Evolutionary conservation across 2,113 vertebrate species (phyloP), one percentile per base, ranked within the genome.

Genomic region (Callipepla squamata): DNA sequence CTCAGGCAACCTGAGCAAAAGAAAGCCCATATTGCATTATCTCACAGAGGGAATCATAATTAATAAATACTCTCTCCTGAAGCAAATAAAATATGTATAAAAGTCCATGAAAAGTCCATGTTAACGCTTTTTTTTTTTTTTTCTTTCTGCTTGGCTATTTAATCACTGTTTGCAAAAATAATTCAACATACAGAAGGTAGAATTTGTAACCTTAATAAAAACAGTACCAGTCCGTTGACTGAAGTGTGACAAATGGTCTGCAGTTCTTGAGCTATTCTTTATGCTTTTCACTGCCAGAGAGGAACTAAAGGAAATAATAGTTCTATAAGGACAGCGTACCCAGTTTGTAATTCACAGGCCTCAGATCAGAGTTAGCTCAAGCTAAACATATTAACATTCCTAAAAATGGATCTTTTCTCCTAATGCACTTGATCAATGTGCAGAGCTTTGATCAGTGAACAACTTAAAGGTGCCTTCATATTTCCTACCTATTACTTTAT

Each of bases 371-470:
- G 92, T 94, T 96, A 89, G 78, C 75, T 97, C 94, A 96, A 96
- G 73, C 82, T 96, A 94, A 95, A 92, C 86, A 91, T 69, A 96
- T 96, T 96, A 97, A 82, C 3, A 59, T 94, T 92, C 90, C 78
- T 81, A 63, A 86, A 98, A 97, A 96, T 94, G 94, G 85, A 96
- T 94, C 92, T 95, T 96, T 97, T 94, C 78, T 96, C 93, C 96
- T 97, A 94, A 97, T 96, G 95, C 80, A 90, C 81, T 89, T 97
- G 96, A 97, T 97, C 96, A 97, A 97, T 97, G 96, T 89, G 93
- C 86, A 95, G 89, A 92, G 94, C 96, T 98, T 97, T 98, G 95
- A 97, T 98, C 96, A 97, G 86, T 95, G 89, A 97, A 96, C 85
- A 97, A 94, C 89, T 96, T 95, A 94, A 96, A 96, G 80, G 51